These are phyloP conservation scores for Apocrypta bakeri DNA, from an alignment of 1,140 invertebrate genomes.

Conservation along the genomic window DNA sequence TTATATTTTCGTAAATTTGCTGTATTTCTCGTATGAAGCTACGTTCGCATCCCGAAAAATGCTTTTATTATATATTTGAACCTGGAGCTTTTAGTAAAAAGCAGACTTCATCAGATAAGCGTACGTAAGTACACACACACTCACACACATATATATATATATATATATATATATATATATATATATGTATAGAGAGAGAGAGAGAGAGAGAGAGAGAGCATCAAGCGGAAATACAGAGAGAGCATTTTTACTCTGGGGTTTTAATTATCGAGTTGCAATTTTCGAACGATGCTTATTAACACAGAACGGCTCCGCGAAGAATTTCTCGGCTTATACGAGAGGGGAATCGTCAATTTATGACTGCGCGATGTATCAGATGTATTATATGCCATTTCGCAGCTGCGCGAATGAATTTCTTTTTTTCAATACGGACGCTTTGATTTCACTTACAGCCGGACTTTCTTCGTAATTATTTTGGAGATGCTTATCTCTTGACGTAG, in stretches of 20 bases:
- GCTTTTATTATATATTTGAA: neutral
- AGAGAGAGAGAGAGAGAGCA: too few relatives aligned
- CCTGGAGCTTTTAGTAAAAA: neutral
- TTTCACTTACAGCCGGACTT: neutral
- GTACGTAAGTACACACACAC: too few relatives aligned
- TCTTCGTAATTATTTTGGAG: neutral
- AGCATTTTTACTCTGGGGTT: conserved; percentile 45
- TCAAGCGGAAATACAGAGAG: conserved; percentile 12
- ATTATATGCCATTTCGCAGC: neutral
- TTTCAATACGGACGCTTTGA: neutral
- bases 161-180: neutral
- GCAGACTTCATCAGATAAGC: neutral
- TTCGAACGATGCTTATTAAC: conserved; percentile 43
- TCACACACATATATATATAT: too few relatives aligned
- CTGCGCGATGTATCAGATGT: conserved; percentile 8
- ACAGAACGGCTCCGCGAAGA: conserved; percentile 22
- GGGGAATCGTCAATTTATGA: conserved; percentile 42
- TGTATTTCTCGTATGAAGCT: too few relatives aligned
- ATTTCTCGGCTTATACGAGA: conserved; percentile 10
- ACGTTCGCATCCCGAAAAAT: neutral
- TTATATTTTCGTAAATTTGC: too few relatives aligned
- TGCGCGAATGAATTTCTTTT: neutral
- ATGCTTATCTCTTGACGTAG: neutral
- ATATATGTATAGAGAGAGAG: too few relatives aligned
- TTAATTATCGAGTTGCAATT: conserved; percentile 47